Evolutionary conservation across 1,140 invertebrate genomes (phyloP).

Genomic region (Nautilus pompilius): DNA sequence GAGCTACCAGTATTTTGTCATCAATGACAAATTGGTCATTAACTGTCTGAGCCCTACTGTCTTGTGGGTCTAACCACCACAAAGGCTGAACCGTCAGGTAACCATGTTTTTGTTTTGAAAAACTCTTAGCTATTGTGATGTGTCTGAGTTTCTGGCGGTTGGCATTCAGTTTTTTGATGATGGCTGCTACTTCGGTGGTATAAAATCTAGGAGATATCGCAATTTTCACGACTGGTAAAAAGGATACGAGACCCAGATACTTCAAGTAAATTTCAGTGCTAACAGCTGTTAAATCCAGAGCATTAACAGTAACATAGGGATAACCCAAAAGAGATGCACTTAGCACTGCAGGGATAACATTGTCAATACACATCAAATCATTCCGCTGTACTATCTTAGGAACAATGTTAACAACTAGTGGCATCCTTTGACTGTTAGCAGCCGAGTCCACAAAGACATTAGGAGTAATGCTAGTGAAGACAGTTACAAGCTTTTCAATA

Average conservation of each 20-base stretch:
- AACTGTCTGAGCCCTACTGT: constrained; percentile 71
- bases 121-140: constrained; percentile 9
- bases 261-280: neutral
- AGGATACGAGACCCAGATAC: constrained; percentile 63
- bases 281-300: neutral
- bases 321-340: constrained; percentile 84
- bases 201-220: constrained; percentile 85
- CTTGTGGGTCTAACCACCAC: constrained; percentile 85
- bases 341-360: constrained; percentile 72
- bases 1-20: constrained; percentile 76
- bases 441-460: neutral
- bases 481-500: neutral
- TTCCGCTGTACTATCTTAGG: constrained; percentile 4
- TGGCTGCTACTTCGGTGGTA: constrained; percentile 65
- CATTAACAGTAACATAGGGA: constrained; percentile 62
- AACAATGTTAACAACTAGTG: constrained; percentile 22
- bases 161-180: constrained; percentile 65
- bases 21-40: constrained; percentile 82
- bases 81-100: constrained; percentile 70
- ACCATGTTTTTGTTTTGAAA: constrained; percentile 68
- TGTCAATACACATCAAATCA: constrained; percentile 18
- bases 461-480: neutral
- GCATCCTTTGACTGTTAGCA: neutral
- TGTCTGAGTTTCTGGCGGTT: constrained; percentile 67
- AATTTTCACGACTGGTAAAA: constrained; percentile 85